These are phyloP conservation scores for Anarsia innoxiella DNA, from an alignment of 2,888 invertebrate species.

Conservation along the genomic window DNA sequence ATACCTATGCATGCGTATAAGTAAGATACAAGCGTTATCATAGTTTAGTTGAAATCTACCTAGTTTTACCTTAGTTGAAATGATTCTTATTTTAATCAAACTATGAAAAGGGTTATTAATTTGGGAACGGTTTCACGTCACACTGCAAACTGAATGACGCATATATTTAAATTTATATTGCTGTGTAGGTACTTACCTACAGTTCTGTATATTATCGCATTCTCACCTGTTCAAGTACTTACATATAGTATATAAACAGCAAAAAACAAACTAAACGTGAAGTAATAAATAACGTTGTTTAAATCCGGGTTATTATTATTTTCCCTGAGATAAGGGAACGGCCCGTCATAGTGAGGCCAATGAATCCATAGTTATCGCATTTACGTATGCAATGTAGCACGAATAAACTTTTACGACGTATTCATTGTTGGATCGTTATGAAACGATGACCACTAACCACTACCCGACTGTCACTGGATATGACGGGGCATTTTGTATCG, in stretches of 20 bases:
- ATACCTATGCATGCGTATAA: too few species aligned
- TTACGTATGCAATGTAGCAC: slow-evolving; percentile 21
- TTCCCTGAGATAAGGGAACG: slow-evolving; percentile 11
- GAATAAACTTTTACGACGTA: slow-evolving; percentile 42
- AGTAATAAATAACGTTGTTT: slow-evolving; percentile 11
- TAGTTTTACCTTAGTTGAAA: too few species aligned
- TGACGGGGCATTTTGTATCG: slow-evolving; percentile 6
- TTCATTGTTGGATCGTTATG: slow-evolving; percentile 29
- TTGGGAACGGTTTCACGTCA: too few species aligned
- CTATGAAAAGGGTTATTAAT: too few species aligned
- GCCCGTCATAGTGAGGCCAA: slow-evolving; percentile 7
- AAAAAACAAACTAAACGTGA: slow-evolving; percentile 6
- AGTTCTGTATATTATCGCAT: slow-evolving; percentile 10
- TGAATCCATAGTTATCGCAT: neutral
- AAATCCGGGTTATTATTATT: slow-evolving; percentile 15
- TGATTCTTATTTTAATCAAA: too few species aligned
- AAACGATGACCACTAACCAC: slow-evolving; percentile 6
- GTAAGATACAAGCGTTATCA: too few species aligned
- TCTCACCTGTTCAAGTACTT: slow-evolving; percentile 9
- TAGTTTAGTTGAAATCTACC: too few species aligned
- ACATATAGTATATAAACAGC: neutral
- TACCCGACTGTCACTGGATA: slow-evolving; percentile 6
- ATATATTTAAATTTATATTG: too few species aligned
- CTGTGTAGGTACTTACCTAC: too few species aligned
- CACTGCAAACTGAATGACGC: too few species aligned